Percentiles rank a stretch among this genome's conserved stretches.
Evolutionary conservation across 2,797 vertebrate species (phyloP).

Genomic region (Premnoplex brunnescens): DNA sequence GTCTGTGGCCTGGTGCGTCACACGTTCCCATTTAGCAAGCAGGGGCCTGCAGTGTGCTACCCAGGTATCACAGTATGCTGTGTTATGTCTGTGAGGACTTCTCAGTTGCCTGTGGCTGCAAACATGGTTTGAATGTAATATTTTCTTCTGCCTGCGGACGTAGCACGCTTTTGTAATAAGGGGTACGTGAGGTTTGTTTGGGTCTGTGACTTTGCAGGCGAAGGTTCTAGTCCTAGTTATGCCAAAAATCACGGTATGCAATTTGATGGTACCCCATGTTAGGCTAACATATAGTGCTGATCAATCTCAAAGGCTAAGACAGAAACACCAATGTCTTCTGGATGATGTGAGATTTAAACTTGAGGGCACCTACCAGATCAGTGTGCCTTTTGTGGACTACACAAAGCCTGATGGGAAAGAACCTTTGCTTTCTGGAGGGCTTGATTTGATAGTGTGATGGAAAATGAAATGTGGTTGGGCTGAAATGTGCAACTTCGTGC

Average conservation of each 20-base stretch:
- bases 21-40: neutral
- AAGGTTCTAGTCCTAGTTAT: neutral
- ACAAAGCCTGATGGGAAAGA: neutral
- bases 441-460: neutral
- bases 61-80: neutral
- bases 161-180: neutral
- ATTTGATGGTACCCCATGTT: neutral
- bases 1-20: neutral
- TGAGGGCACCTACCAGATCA: neutral
- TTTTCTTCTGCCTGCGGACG: neutral
- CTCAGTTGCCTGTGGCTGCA: neutral
- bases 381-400: neutral
- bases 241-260: neutral
- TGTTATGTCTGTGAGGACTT: neutral
- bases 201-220: neutral
- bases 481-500: neutral
- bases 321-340: neutral
- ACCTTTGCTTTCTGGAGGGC: neutral
- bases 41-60: neutral
- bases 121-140: neutral
- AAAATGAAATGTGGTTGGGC: neutral
- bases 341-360: neutral
- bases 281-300: neutral
- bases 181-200: neutral
- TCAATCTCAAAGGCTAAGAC: neutral